Evolutionary conservation across 2,113 vertebrate species (phyloP).

Genomic region (Bufo bufo): DNA sequence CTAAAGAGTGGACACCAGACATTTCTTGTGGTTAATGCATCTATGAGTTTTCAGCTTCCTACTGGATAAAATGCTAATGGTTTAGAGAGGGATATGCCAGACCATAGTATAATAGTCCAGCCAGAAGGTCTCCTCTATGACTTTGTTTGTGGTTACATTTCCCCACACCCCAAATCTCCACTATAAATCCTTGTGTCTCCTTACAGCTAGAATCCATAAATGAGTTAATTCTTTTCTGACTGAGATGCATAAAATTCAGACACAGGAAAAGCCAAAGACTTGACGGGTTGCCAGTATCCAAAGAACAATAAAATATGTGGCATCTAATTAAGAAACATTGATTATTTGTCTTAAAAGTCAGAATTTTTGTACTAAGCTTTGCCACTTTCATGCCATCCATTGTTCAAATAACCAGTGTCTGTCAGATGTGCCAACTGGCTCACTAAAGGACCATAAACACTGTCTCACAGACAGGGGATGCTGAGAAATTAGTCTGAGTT

Average conservation of each 20-base stretch:
- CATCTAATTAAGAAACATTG: slow-evolving; percentile 8
- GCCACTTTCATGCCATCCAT: neutral
- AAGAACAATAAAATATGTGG: neutral
- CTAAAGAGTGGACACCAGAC: slow-evolving; percentile 30
- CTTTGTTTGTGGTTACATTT: slow-evolving; percentile 44
- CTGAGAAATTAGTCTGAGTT: neutral
- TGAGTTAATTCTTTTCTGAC: slow-evolving; percentile 42
- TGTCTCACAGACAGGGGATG: neutral
- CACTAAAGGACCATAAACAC: neutral
- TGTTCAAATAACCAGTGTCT: neutral
- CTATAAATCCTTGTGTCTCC: slow-evolving; percentile 37
- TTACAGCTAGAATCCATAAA: slow-evolving; percentile 29
- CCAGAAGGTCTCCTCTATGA: slow-evolving; percentile 49
- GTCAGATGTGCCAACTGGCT: neutral
- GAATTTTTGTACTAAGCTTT: neutral
- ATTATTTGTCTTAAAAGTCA: slow-evolving; percentile 23
- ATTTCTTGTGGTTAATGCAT: slow-evolving; percentile 41
- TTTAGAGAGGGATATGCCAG: neutral
- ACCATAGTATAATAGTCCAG: slow-evolving; percentile 35
- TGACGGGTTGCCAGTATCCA: slow-evolving; percentile 9
- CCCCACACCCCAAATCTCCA: slow-evolving; percentile 15
- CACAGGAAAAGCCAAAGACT: neutral
- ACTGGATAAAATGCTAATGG: slow-evolving; percentile 27
- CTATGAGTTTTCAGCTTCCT: slow-evolving; percentile 31
- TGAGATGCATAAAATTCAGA: slow-evolving; percentile 24